Evolutionary conservation across 37 sponge, comb jelly and placozoan genomes (phyloP).

Genomic region (Diacarnus erythraeanus): DNA sequence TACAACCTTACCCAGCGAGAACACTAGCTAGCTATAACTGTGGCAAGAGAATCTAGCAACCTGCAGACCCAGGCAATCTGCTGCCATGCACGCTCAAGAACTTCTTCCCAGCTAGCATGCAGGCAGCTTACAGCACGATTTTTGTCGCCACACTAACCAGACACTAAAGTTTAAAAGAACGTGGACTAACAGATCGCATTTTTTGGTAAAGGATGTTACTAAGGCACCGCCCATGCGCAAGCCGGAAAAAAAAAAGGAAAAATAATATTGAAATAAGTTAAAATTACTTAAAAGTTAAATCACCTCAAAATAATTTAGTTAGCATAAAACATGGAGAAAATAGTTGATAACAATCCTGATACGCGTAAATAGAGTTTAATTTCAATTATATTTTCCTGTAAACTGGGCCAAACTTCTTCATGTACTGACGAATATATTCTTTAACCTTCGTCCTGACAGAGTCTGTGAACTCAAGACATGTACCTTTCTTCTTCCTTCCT

Average conservation of each 20-base stretch:
- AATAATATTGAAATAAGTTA: neutral
- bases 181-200: neutral
- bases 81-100: neutral
- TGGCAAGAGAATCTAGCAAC: neutral
- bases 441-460: slow-evolving; percentile 76
- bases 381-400: slow-evolving; percentile 64
- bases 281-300: neutral
- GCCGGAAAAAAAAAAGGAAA: neutral
- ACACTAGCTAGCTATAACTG: neutral
- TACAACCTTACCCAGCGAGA: neutral
- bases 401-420: slow-evolving; percentile 96
- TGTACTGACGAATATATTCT: slow-evolving; percentile 86
- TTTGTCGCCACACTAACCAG: no score
- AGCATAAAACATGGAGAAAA: no score
- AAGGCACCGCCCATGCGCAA: slow-evolving; percentile 12
- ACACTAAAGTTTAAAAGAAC: neutral
- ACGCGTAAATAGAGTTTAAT: no score
- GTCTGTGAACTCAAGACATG: slow-evolving; percentile 65
- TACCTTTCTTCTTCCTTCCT: slow-evolving; percentile 36
- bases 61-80: neutral
- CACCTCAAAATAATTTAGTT: no score
- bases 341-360: no score
- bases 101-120: neutral
- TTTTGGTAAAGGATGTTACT: slow-evolving; percentile 8
- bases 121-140: no score